Evolutionary conservation across 2,113 vertebrate genomes (phyloP).

Genomic region (Anarrhichthys ocellatus): DNA sequence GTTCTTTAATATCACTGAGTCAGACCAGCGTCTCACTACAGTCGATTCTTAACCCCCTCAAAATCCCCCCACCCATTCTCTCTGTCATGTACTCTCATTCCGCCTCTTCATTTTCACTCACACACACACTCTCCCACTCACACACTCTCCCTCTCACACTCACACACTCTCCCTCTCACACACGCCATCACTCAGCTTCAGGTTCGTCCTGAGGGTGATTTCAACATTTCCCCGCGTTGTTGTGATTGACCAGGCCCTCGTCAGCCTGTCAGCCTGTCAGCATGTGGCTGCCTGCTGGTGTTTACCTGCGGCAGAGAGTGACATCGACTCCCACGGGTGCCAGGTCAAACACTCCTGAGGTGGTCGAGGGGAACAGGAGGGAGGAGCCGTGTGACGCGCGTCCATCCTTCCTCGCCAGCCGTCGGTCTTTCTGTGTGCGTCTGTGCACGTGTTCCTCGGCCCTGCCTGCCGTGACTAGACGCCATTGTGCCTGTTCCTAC

Average conservation of each 20-base stretch:
- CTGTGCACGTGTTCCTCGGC: constrained; percentile 33
- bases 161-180: no score
- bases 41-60: not conserved
- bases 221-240: constrained; percentile 39
- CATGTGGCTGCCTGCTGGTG: constrained; percentile 28
- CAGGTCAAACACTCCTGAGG: constrained; percentile 37
- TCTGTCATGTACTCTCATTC: not conserved
- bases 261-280: constrained; percentile 25
- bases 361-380: constrained; percentile 1
- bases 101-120: not conserved
- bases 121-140: not conserved
- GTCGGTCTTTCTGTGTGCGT: constrained; percentile 29
- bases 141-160: no score
- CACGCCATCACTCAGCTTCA: constrained; percentile 14
- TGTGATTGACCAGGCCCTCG: constrained; percentile 20
- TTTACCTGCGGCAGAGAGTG: constrained; percentile 45
- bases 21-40: constrained; percentile 25
- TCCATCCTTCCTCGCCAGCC: constrained; percentile 48
- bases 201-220: constrained; percentile 30
- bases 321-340: constrained; percentile 30
- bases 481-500: constrained; percentile 82
- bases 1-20: constrained; percentile 24
- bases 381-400: constrained; percentile 27
- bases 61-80: constrained; percentile 21
- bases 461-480: constrained; percentile 77